These are phyloP conservation scores for Papilio elwesi DNA, from an alignment of 2,888 invertebrate species.

Conservation along the genomic window DNA sequence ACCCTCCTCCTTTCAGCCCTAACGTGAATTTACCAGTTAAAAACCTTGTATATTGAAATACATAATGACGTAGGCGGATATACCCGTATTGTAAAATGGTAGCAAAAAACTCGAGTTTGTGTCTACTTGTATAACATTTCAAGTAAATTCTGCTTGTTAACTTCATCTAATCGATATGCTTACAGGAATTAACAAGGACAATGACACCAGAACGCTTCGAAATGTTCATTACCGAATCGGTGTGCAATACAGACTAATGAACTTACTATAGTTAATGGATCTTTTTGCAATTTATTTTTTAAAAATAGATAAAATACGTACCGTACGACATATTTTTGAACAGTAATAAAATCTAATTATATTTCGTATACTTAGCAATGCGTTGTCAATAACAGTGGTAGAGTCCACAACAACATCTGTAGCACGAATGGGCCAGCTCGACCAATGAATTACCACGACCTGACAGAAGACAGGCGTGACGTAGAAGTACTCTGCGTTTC, in stretches of 20 bases:
- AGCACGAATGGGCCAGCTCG: no score
- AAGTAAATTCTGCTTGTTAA: constrained; percentile 6
- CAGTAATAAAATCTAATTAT: no score
- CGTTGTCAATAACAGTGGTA: no score
- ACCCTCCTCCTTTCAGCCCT: no score
- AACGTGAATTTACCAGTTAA: background rate
- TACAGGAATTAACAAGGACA: background rate
- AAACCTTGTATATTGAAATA: background rate
- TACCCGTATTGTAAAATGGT: constrained; percentile 31
- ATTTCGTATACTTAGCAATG: no score
- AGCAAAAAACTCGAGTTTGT: constrained; percentile 33
- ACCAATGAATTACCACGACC: no score
- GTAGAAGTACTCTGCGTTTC: no score
- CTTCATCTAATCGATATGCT: constrained; percentile 29
- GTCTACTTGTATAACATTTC: background rate
- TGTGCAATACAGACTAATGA: background rate
- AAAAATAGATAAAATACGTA: background rate
- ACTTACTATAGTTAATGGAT: background rate
- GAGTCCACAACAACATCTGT: no score
- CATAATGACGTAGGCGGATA: constrained; percentile 15
- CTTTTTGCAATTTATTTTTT: constrained; percentile 4
- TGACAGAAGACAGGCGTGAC: no score
- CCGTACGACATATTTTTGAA: no score
- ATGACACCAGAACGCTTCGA: background rate
- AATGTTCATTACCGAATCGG: constrained; percentile 13